Evolutionary conservation across 1,140 invertebrate genomes (phyloP).

Genomic region (Rhagoletis zephyria): DNA sequence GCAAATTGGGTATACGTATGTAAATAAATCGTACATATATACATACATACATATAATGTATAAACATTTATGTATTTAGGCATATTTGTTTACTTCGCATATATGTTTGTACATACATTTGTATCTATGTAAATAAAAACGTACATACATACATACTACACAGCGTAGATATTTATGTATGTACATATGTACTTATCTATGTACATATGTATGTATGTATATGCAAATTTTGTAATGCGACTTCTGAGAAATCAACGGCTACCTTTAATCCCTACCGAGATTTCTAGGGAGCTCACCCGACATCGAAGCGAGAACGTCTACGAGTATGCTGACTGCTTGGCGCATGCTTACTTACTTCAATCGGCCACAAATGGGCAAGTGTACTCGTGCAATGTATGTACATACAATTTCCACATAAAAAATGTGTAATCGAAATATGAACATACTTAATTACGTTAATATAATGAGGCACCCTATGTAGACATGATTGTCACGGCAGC

Average conservation of each 20-base stretch:
- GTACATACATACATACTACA: neutral
- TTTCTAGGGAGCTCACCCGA: neutral
- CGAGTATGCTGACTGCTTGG: neutral
- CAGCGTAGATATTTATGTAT: neutral
- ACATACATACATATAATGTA: no score
- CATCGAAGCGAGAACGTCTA: neutral
- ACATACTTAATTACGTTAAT: constrained; percentile 30
- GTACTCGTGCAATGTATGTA: no score
- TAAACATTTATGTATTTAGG: neutral
- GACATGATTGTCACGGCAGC: neutral
- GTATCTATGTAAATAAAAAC: neutral
- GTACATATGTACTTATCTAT: neutral
- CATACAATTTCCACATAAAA: neutral
- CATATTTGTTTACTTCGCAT: no score
- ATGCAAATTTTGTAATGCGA: neutral
- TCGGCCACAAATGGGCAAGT: neutral
- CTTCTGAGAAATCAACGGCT: neutral
- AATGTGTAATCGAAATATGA: neutral
- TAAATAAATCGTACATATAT: no score
- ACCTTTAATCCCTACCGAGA: neutral
- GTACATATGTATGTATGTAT: neutral
- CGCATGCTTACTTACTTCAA: neutral
- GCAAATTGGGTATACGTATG: no score
- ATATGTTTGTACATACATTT: neutral
- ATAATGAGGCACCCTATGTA: neutral